phyloP scores from a whole-genome alignment of 92 coral and sea anemone species.

The Epizoanthus illoricatus region DNA sequence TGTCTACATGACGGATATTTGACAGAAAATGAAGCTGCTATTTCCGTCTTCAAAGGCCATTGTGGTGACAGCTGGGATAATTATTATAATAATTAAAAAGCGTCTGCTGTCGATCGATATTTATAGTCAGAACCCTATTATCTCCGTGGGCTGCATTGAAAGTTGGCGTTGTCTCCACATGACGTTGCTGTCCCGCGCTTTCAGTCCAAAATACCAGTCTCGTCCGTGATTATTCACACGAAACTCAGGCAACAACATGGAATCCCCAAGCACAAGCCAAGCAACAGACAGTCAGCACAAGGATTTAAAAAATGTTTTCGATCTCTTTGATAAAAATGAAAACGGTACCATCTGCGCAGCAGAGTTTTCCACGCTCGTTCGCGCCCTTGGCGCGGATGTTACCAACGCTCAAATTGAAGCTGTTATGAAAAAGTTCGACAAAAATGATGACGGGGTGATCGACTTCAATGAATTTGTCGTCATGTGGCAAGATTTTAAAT shows the following conservation, averaged over 20 bases:
- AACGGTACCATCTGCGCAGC: constrained; percentile 61
- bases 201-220: too few species aligned
- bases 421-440: constrained; percentile 62
- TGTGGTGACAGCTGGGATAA: too few species aligned
- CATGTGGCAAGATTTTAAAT: constrained; percentile 63
- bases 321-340: constrained; percentile 59
- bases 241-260: neutral
- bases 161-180: too few species aligned
- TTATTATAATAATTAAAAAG: too few species aligned
- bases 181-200: too few species aligned
- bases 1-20: too few species aligned
- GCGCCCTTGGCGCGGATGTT: constrained; percentile 60
- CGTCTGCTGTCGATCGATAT: too few species aligned
- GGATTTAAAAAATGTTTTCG: constrained; percentile 55
- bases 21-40: too few species aligned
- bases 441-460: constrained; percentile 62
- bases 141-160: too few species aligned
- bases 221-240: too few species aligned
- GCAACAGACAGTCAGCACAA: neutral
- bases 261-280: constrained; percentile 4
- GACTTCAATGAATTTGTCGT: constrained; percentile 70
- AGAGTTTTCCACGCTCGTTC: constrained; percentile 67
- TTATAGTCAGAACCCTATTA: too few species aligned
- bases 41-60: too few species aligned
- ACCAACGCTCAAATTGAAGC: constrained; percentile 50